A percentile compares a stretch with the other conserved stretches of the same genome.
Evolutionary conservation across 1,140 invertebrate species (phyloP).

Genomic region (Hyles vespertilio): DNA sequence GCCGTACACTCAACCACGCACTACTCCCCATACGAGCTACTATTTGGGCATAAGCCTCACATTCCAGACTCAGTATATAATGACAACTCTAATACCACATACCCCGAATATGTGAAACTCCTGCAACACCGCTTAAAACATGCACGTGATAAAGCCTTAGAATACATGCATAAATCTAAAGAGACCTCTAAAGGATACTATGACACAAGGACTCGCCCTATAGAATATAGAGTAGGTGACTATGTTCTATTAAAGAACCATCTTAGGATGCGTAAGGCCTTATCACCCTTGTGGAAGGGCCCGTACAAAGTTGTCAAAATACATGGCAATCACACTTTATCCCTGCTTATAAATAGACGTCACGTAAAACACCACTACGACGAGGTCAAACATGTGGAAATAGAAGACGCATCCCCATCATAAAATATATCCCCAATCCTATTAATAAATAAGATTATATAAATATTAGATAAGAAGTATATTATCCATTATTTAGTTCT

Average conservation of each 20-base stretch:
- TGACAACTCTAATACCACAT: neutral
- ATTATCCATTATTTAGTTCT: too few species aligned
- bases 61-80: slow-evolving; percentile 8
- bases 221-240: slow-evolving; percentile 9
- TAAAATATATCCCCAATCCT: too few species aligned
- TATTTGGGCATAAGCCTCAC: slow-evolving; percentile 8
- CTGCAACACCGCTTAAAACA: slow-evolving; percentile 2
- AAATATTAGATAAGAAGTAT: too few species aligned
- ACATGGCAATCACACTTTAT: slow-evolving; percentile 7
- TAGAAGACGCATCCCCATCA: neutral
- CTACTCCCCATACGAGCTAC: slow-evolving; percentile 3
- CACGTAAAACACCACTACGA: slow-evolving; percentile 14
- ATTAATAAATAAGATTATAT: too few species aligned
- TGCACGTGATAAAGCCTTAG: slow-evolving; percentile 3
- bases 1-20: slow-evolving; percentile 4
- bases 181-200: slow-evolving; percentile 9
- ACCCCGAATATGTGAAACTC: slow-evolving; percentile 9
- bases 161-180: slow-evolving; percentile 9
- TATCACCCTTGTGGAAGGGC: slow-evolving; percentile 3
- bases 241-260: slow-evolving; percentile 7
- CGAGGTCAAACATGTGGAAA: slow-evolving; percentile 7
- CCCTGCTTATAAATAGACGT: slow-evolving; percentile 10
- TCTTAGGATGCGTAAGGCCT: slow-evolving; percentile 3
- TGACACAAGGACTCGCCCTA: neutral
- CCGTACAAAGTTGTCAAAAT: slow-evolving; percentile 10